Evolutionary conservation across 1,140 invertebrate genomes (phyloP), one percentile per base, ranked within the genome.

Genomic region (Eriocheir sinensis): DNA sequence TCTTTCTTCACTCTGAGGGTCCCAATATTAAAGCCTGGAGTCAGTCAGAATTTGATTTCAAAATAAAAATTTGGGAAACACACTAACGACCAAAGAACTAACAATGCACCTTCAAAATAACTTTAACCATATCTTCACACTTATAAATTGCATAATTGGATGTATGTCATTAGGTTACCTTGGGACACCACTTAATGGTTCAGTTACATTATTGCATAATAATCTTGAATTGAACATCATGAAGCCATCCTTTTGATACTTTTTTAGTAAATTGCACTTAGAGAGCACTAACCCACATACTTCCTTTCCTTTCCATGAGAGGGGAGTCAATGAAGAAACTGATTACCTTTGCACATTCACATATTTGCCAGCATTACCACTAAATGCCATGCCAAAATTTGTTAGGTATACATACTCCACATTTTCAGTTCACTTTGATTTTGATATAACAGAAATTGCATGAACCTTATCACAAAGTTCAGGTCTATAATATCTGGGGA

Each of bases 121-220:
- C 40, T 79, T 79, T 79, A 91, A 72, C 60, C 27, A 72, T 72
- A 72, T 72, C n/a, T 53, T 30, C 53, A 72, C 48, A 27, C 30
- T 89, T 88, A 85, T 36, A 92, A 92, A 92, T 92, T 92, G 91
- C 91, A 92, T 92, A 92, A 92, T 38, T 79, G 79, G 79, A 72
- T 83, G 38, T 81, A 38, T 41, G 79, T 79, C 34, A 92, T 38
- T 83, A 40, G n/a, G 32, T 38, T 83, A 44, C 81, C 53, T 92
- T 44, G 72, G 41, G 38, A 80, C 91, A 83, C 79, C 72, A 81
- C 40, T 12, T 44, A 92, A n/a, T 44, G 80, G 44, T 41, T 92
- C 38, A 41, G 34, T 92, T 60, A 92, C 36, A 92, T 92, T 92
- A 92, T 92, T 92, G 91, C 91, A 92, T 92, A 92, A 44, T 79